These are phyloP conservation scores for Drosophila pseudoobscura DNA, from an alignment of 1,140 invertebrate species.

Conservation along the genomic window DNA sequence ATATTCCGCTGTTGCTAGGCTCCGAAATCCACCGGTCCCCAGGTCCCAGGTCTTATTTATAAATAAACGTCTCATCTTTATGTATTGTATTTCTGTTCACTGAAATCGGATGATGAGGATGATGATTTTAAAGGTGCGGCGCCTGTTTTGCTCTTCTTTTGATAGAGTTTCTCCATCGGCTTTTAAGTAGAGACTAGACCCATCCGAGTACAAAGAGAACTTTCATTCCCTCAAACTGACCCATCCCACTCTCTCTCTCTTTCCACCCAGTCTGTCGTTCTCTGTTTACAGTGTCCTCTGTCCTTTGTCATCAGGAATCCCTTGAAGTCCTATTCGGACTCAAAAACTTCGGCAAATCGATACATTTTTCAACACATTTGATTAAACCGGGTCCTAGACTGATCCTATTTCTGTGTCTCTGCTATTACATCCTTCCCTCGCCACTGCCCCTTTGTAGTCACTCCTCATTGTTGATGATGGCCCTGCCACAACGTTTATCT, in stretches of 20 bases:
- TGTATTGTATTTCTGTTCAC: constrained; percentile 44
- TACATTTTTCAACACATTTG: constrained; percentile 56
- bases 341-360: constrained; percentile 41
- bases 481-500: constrained; percentile 60
- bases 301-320: constrained; percentile 39
- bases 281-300: background rate
- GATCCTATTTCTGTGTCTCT: too few relatives aligned
- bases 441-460: background rate
- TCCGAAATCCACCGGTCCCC: too few relatives aligned
- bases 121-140: constrained; percentile 33
- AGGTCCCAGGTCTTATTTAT: constrained; percentile 3
- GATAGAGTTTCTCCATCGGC: constrained; percentile 6
- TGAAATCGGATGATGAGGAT: constrained; percentile 3
- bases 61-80: constrained; percentile 52
- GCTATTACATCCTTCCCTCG: background rate
- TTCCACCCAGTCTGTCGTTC: background rate
- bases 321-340: constrained; percentile 45
- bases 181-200: constrained; percentile 58
- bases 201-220: constrained; percentile 4
- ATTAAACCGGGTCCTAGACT: constrained; percentile 33
- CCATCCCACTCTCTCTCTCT: background rate
- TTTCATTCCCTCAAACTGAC: background rate
- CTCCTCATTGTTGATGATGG: constrained; percentile 49
- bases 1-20: constrained; percentile 39
- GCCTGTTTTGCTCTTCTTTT: constrained; percentile 28